These are phyloP conservation scores for Nemurella pictetii DNA, from an alignment of 2,888 invertebrate genomes.

Conservation along the genomic window DNA sequence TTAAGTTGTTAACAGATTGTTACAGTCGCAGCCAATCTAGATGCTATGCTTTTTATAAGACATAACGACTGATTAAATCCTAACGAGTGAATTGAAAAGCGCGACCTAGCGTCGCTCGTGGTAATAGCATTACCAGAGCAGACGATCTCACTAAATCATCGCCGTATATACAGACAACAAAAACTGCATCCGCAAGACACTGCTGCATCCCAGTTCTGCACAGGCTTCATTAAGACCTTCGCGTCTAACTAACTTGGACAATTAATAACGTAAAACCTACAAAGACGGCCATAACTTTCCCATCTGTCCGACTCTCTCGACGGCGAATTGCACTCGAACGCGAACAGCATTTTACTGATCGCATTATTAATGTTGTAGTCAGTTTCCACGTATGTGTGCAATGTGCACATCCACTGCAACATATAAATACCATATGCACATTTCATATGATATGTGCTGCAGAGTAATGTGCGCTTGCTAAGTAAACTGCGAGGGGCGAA, in stretches of 20 bases:
- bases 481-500: not conserved
- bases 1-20: too few species aligned
- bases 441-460: not conserved
- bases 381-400: not conserved
- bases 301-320: not conserved
- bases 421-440: not conserved
- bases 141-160: not conserved
- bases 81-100: not conserved
- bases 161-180: not conserved
- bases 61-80: not conserved
- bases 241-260: not conserved
- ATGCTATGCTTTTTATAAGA: too few species aligned
- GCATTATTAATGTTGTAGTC: not conserved
- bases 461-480: not conserved
- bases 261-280: not conserved
- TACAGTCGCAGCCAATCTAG: too few species aligned
- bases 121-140: not conserved
- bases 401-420: not conserved
- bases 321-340: too few species aligned
- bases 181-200: not conserved
- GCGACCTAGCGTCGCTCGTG: too few species aligned
- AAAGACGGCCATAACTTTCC: not conserved
- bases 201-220: not conserved
- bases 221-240: not conserved
- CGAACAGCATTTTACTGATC: not conserved